Percentiles rank a stretch among this genome's conserved stretches.
Evolutionary conservation across 1,140 invertebrate species (phyloP).

Genomic region (Scaptomyza montana): DNA sequence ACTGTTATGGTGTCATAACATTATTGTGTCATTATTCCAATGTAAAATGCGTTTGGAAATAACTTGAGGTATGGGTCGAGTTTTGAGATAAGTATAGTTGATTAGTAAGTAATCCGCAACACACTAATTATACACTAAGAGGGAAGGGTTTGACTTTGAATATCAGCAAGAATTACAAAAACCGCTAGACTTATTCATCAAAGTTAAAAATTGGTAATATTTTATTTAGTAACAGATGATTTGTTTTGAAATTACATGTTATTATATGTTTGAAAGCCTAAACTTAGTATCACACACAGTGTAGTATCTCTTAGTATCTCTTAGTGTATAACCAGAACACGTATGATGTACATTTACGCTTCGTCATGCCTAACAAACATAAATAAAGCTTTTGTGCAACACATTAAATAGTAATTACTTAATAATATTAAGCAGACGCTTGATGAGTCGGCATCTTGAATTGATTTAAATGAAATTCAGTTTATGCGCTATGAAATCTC

Average conservation of each 20-base stretch:
- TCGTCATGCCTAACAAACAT: not conserved
- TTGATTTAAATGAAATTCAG: not conserved
- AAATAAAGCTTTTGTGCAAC: not conserved
- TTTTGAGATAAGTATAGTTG: not conserved
- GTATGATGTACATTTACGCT: not conserved
- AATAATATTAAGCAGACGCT: conserved; percentile 8
- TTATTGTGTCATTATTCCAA: too few relatives aligned
- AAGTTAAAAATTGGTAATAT: too few relatives aligned
- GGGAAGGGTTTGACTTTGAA: too few relatives aligned
- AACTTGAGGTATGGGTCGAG: not conserved
- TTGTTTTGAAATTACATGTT: too few relatives aligned
- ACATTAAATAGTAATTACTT: not conserved
- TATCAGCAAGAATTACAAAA: too few relatives aligned
- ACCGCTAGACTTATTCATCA: too few relatives aligned
- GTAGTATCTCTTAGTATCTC: not conserved
- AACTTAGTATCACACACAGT: too few relatives aligned
- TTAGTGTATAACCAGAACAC: not conserved
- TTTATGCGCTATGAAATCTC: conserved; percentile 22
- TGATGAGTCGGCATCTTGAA: conserved; percentile 3
- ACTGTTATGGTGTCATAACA: conserved; percentile 66
- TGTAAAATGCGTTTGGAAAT: too few relatives aligned
- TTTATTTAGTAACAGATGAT: too few relatives aligned
- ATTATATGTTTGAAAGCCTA: too few relatives aligned
- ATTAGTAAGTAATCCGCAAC: too few relatives aligned
- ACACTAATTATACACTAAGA: too few relatives aligned